Evolutionary conservation across 2,888 invertebrate genomes (phyloP).

Genomic region (Andrena chrysosceles): DNA sequence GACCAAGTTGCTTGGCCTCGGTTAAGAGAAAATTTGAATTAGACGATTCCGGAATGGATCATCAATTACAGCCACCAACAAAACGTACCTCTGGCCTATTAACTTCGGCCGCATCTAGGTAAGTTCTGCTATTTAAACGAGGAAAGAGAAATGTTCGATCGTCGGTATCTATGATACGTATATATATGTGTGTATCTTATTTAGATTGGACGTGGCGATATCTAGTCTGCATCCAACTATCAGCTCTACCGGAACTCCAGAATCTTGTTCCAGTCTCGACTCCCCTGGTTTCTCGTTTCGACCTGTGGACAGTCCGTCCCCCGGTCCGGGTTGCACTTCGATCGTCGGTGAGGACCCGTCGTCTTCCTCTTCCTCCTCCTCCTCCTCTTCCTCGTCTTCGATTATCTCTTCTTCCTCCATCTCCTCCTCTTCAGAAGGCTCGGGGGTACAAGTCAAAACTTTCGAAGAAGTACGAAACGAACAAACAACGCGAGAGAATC

Average conservation of each 20-base stretch:
- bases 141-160: slow-evolving; percentile 6
- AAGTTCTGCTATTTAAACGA: slow-evolving; percentile 2
- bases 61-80: slow-evolving; percentile 81
- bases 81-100: slow-evolving; percentile 83
- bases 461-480: slow-evolving; percentile 72
- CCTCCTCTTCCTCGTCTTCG: slow-evolving; percentile 39
- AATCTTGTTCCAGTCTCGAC: slow-evolving; percentile 88
- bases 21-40: slow-evolving; percentile 89
- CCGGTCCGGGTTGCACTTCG: slow-evolving; percentile 80
- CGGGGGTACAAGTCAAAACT: slow-evolving; percentile 74
- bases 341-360: slow-evolving; percentile 83
- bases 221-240: slow-evolving; percentile 86
- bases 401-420: slow-evolving; percentile 32
- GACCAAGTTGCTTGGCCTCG: slow-evolving; percentile 86
- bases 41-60: slow-evolving; percentile 85
- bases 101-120: slow-evolving; percentile 82
- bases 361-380: slow-evolving; percentile 46
- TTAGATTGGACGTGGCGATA: slow-evolving; percentile 78
- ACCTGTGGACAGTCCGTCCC: slow-evolving; percentile 87
- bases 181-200: slow-evolving; percentile 17
- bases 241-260: slow-evolving; percentile 87
- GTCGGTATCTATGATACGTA: neutral
- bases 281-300: slow-evolving; percentile 87
- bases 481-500: slow-evolving; percentile 75
- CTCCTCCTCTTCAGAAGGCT: slow-evolving; percentile 68